These are phyloP conservation scores for Phragmatobia fuliginosa DNA, from an alignment of 2,888 invertebrate genomes.

Conservation along the genomic window DNA sequence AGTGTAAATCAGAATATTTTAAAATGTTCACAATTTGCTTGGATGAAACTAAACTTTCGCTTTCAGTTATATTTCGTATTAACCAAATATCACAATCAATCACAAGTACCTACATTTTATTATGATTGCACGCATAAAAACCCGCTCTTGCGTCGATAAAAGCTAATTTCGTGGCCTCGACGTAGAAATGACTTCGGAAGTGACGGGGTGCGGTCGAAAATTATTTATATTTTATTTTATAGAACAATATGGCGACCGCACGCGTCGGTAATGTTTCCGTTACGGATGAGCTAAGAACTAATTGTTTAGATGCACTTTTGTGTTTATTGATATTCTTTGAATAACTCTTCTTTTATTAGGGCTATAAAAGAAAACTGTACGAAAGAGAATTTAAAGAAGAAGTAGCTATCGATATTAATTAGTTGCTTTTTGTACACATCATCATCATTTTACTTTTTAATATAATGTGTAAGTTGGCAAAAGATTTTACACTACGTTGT, in stretches of 20 bases:
- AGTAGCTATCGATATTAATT: background rate
- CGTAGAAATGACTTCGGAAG: conserved; percentile 45
- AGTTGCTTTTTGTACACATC: too few species aligned
- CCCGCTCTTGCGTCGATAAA: background rate
- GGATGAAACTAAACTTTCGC: background rate
- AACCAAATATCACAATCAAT: background rate
- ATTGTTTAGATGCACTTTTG: conserved; percentile 45
- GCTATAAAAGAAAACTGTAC: background rate
- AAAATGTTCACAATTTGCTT: background rate
- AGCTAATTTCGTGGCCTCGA: conserved; percentile 20
- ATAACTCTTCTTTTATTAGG: conserved; percentile 12
- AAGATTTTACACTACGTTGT: too few species aligned
- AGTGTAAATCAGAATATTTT: background rate
- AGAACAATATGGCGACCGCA: conserved; percentile 52
- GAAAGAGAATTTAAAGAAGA: background rate
- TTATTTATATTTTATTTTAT: conserved; percentile 47
- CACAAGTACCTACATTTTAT: background rate
- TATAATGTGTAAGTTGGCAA: background rate
- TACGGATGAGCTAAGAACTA: conserved; percentile 51
- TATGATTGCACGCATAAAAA: background rate
- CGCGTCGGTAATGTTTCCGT: conserved; percentile 59
- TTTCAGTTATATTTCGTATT: background rate
- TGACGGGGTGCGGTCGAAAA: conserved; percentile 51
- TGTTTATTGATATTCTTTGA: conserved; percentile 14
- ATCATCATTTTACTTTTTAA: too few species aligned